These are phyloP conservation scores for Clarias fuscus DNA, from an alignment of 2,797 vertebrate species.

Conservation along the genomic window DNA sequence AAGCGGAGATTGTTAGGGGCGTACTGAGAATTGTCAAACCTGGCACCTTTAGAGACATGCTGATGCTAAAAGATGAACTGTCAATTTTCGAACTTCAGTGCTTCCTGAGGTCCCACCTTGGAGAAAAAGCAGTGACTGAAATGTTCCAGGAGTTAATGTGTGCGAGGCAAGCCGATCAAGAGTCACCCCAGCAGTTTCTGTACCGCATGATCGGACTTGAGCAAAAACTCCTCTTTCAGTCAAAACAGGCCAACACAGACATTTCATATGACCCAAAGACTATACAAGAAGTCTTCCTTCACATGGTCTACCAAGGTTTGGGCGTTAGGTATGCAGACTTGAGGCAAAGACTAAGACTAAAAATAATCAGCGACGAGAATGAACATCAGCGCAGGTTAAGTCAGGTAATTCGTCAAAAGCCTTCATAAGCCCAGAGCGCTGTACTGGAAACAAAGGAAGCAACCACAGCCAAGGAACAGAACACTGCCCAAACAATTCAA, in stretches of 20 bases:
- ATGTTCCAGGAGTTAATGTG: background rate
- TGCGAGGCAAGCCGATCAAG: background rate
- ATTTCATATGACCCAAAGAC: background rate
- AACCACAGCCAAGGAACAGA: background rate
- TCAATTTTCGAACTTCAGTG: background rate
- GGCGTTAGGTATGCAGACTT: background rate
- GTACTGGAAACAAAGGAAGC: background rate
- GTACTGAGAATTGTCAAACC: background rate
- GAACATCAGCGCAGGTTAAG: too few relatives aligned
- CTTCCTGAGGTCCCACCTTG: background rate
- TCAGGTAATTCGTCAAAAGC: background rate
- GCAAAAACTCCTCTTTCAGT: constrained; percentile 2
- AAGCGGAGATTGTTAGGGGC: too few relatives aligned
- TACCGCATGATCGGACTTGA: constrained; percentile 6
- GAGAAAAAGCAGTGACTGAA: background rate
- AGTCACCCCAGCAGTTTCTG: background rate
- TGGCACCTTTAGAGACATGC: background rate
- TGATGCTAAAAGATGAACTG: background rate
- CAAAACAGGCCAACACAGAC: background rate
- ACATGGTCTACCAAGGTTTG: constrained; percentile 7
- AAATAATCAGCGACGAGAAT: background rate
- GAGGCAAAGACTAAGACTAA: background rate
- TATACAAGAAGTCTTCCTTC: constrained; percentile 3
- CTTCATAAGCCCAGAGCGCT: background rate
- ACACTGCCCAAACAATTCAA: background rate